These are phyloP conservation scores for Micropterix aruncella DNA, from an alignment of 2,888 invertebrate genomes.

Conservation along the genomic window DNA sequence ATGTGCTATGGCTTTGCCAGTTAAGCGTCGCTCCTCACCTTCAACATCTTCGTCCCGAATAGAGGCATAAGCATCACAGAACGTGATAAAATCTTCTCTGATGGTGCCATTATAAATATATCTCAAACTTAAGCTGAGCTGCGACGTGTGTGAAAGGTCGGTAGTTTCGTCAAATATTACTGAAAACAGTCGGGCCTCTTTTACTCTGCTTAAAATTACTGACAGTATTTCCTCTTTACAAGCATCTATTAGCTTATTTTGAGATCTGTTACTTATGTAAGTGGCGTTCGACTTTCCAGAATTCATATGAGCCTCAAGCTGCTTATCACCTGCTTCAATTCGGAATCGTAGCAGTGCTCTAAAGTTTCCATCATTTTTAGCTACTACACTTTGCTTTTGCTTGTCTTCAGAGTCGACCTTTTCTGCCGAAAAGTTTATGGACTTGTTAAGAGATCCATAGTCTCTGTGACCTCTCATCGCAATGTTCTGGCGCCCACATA, in stretches of 20 bases:
- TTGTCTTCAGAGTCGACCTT: too few species aligned
- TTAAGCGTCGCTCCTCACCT: conserved; percentile 9
- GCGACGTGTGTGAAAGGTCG: conserved; percentile 14
- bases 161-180: conserved; percentile 16
- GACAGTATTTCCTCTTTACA: conserved; percentile 14
- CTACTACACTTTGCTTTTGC: too few species aligned
- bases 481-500: too few species aligned
- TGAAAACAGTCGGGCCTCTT: conserved; percentile 12
- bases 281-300: conserved; percentile 12
- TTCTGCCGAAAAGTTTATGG: too few species aligned
- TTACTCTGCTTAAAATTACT: conserved; percentile 9
- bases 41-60: conserved; percentile 10
- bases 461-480: too few species aligned
- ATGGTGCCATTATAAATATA: conserved; percentile 10
- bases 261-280: conserved; percentile 14
- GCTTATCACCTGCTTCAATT: conserved; percentile 13
- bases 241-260: conserved; percentile 15
- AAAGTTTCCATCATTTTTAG: too few species aligned
- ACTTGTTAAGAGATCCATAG: too few species aligned
- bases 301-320: conserved; percentile 13
- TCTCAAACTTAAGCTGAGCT: conserved; percentile 14
- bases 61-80: conserved; percentile 12
- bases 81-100: conserved; percentile 14
- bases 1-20: conserved; percentile 11
- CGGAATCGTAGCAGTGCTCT: conserved; percentile 13